Evolutionary conservation across 2,888 invertebrate genomes (phyloP).

Genomic region (Entomobrya proxima): DNA sequence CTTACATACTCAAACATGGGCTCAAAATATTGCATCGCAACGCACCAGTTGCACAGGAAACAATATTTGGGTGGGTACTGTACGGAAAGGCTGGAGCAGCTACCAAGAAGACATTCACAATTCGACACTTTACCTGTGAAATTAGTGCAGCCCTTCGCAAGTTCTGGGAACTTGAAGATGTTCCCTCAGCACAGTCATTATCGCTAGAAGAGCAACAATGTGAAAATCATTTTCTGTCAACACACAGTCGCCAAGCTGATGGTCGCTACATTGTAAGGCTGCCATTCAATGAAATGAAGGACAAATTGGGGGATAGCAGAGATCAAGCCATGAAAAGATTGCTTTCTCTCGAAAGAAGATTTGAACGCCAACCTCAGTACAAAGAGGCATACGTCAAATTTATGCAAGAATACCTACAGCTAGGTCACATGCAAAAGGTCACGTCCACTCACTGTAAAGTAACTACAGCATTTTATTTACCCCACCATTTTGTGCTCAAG

Average conservation of each 20-base stretch:
- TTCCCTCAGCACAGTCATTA: background rate
- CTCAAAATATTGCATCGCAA: background rate
- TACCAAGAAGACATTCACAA: too few species aligned
- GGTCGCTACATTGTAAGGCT: slow-evolving; percentile 49
- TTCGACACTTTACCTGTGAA: background rate
- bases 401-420: slow-evolving; percentile 45
- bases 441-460: too few species aligned
- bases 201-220: slow-evolving; percentile 48
- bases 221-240: slow-evolving; percentile 38
- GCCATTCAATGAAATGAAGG: slow-evolving; percentile 30
- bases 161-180: slow-evolving; percentile 38
- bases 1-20: background rate
- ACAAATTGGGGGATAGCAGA: background rate
- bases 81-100: background rate
- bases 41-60: slow-evolving; percentile 22
- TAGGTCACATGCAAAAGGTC: slow-evolving; percentile 51
- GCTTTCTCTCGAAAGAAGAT: slow-evolving; percentile 28
- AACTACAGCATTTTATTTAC: slow-evolving; percentile 20
- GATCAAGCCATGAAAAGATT: slow-evolving; percentile 4
- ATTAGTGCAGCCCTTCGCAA: background rate
- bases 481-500: slow-evolving; percentile 69
- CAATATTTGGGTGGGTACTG: slow-evolving; percentile 47
- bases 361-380: background rate
- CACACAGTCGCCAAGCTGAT: background rate
- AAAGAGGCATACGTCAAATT: slow-evolving; percentile 33